These are phyloP conservation scores for Neopipo cinnamomea DNA, from an alignment of 2,113 vertebrate species.

Conservation along the genomic window DNA sequence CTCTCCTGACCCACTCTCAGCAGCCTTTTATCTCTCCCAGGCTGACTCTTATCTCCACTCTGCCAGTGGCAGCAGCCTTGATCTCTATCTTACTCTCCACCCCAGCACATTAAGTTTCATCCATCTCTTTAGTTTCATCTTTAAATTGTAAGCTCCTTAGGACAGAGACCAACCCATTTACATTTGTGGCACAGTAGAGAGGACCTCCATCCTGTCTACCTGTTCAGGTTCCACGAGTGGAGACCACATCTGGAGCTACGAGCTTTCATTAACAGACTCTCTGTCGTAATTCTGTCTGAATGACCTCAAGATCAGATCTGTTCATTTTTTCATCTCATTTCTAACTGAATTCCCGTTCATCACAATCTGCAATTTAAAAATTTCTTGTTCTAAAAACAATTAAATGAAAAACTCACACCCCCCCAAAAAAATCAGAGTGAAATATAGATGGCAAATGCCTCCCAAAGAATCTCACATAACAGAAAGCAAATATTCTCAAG, in stretches of 20 bases:
- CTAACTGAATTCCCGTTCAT: background rate
- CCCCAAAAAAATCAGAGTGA: background rate
- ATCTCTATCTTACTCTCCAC: slow-evolving; percentile 21
- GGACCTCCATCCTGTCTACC: background rate
- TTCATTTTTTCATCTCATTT: background rate
- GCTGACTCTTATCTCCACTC: slow-evolving; percentile 4
- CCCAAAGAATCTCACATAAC: background rate
- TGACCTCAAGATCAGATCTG: background rate
- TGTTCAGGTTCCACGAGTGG: background rate
- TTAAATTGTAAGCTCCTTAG: background rate
- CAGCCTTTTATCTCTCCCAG: slow-evolving; percentile 8
- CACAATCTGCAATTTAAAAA: background rate
- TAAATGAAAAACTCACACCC: background rate
- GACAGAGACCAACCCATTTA: background rate
- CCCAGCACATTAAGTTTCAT: slow-evolving; percentile 37
- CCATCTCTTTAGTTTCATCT: slow-evolving; percentile 13
- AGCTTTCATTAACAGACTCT: background rate
- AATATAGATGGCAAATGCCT: background rate
- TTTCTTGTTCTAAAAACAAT: background rate
- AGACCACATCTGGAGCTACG: background rate
- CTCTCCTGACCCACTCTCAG: background rate
- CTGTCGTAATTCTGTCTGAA: background rate
- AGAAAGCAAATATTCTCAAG: background rate
- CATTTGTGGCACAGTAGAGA: background rate
- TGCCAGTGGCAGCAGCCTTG: slow-evolving; percentile 22